Percentiles rank a stretch among this genome's conserved stretches.
Conservation (phyloP, 2,888 invertebrate genomes). For the Elmis aenea region DNA sequence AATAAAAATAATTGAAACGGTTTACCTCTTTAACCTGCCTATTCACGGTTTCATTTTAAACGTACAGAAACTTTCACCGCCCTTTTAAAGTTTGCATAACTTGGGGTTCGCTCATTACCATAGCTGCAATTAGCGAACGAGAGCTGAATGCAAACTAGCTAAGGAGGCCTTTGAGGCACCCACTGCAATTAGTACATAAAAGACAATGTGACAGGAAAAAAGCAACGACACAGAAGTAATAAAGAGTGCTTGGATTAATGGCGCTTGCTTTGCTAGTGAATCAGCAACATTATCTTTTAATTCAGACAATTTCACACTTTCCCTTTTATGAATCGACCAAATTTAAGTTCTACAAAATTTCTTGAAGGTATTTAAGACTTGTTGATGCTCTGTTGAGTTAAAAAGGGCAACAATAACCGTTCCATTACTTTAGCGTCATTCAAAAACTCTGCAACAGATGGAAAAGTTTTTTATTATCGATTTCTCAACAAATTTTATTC, state of each 20-base stretch:
- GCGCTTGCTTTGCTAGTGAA: slow-evolving; percentile 38
- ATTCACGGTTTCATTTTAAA: slow-evolving; percentile 33
- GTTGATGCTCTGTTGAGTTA: too few relatives aligned
- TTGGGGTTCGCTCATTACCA: slow-evolving; percentile 37
- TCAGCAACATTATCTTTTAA: slow-evolving; percentile 26
- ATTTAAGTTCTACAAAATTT: too few relatives aligned
- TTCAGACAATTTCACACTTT: slow-evolving; percentile 27
- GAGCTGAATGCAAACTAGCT: slow-evolving; percentile 41
- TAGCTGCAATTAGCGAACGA: slow-evolving; percentile 40
- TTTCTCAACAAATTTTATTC: too few relatives aligned
- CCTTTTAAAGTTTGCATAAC: slow-evolving; percentile 42
- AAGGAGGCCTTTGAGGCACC: slow-evolving; percentile 32
- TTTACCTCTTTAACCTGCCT: slow-evolving; percentile 19
- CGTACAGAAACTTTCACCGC: slow-evolving; percentile 34
- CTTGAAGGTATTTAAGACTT: too few relatives aligned
- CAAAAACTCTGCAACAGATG: too few relatives aligned
- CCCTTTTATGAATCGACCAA: too few relatives aligned
- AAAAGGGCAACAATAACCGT: too few relatives aligned
- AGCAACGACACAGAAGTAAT: slow-evolving; percentile 42
- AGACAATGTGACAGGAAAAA: slow-evolving; percentile 41
- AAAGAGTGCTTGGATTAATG: slow-evolving; percentile 42
- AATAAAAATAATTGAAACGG: too few relatives aligned
- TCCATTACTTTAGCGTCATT: too few relatives aligned
- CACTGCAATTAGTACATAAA: slow-evolving; percentile 41
- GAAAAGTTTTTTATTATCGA: too few relatives aligned